phyloP scores from a whole-genome alignment of 2,888 invertebrate genomes.

The Sinotaia quadrata region DNA sequence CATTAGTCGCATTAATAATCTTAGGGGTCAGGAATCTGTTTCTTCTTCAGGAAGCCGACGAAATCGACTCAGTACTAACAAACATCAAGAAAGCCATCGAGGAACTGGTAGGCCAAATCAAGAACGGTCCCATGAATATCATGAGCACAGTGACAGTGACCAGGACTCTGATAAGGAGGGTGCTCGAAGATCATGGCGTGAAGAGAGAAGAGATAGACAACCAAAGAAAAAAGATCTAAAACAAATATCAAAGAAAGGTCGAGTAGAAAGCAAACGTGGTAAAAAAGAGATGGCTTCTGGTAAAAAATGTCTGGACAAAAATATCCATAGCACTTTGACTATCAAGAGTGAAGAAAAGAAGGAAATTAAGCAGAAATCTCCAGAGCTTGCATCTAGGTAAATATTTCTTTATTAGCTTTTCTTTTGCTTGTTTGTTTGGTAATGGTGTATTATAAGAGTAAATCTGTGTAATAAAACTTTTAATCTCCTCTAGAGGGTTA shows the following conservation, averaged over 20 bases:
- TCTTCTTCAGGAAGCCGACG: not conserved
- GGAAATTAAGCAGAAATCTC: not conserved
- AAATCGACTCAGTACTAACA: not conserved
- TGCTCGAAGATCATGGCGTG: constrained; percentile 19
- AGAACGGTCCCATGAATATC: constrained; percentile 8
- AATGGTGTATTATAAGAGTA: too few relatives aligned
- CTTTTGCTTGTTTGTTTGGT: too few relatives aligned
- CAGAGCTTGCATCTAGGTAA: not conserved
- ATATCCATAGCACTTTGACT: not conserved
- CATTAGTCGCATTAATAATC: not conserved
- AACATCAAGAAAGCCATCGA: constrained; percentile 3
- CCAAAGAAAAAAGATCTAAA: constrained; percentile 14
- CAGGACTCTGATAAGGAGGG: constrained; percentile 23
- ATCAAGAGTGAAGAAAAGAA: not conserved
- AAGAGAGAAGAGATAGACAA: constrained; percentile 18
- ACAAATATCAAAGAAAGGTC: not conserved
- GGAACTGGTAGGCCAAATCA: not conserved
- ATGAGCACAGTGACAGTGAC: constrained; percentile 20
- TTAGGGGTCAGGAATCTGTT: not conserved
- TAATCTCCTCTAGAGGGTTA: too few relatives aligned
- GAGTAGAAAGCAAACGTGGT: not conserved
- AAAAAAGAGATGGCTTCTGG: not conserved
- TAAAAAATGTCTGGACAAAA: not conserved
- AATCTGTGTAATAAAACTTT: too few relatives aligned
- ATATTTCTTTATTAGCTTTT: not conserved